Percentiles rank a stretch among this genome's conserved stretches.
These are phyloP conservation scores for Frieseomelitta varia DNA, from an alignment of 1,140 invertebrate genomes.

Conservation along the genomic window DNA sequence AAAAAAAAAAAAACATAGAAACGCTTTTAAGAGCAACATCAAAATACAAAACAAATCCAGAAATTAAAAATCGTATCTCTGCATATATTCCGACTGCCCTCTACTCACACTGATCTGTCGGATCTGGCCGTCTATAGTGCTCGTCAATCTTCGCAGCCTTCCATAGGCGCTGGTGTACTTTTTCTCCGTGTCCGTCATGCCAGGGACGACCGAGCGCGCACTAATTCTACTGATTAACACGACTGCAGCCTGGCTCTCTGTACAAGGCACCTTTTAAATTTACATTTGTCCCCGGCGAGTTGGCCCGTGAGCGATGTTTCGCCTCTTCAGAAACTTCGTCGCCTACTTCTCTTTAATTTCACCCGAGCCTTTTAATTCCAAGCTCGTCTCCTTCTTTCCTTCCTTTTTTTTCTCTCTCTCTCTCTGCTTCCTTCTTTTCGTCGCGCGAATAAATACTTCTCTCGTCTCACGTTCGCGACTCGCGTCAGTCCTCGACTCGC, in stretches of 20 bases:
- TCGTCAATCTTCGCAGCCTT: slow-evolving; percentile 84
- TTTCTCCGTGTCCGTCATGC: slow-evolving; percentile 76
- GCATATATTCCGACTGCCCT: too few species aligned
- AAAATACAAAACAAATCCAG: neutral
- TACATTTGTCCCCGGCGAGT: neutral
- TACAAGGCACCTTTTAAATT: neutral
- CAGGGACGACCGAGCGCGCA: neutral
- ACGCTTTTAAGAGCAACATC: neutral
- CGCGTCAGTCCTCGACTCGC: neutral
- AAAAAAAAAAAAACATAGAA: too few species aligned
- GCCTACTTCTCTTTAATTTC: neutral
- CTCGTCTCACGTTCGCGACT: neutral
- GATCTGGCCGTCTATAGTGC: slow-evolving; percentile 82
- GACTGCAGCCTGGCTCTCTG: neutral
- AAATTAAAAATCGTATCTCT: too few species aligned
- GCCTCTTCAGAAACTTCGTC: neutral
- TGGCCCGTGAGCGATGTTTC: neutral
- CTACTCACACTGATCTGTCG: slow-evolving; percentile 75
- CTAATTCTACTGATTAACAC: slow-evolving; percentile 13
- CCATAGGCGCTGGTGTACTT: slow-evolving; percentile 86
- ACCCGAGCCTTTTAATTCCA: neutral
- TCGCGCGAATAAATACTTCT: neutral
- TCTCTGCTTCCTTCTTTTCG: neutral
- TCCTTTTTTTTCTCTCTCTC: too few species aligned
- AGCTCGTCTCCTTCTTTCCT: too few species aligned